Base-by-base conservation (phyloP, 2,113 vertebrate genomes). In the Ophthalmolycus amberensis region DNA sequence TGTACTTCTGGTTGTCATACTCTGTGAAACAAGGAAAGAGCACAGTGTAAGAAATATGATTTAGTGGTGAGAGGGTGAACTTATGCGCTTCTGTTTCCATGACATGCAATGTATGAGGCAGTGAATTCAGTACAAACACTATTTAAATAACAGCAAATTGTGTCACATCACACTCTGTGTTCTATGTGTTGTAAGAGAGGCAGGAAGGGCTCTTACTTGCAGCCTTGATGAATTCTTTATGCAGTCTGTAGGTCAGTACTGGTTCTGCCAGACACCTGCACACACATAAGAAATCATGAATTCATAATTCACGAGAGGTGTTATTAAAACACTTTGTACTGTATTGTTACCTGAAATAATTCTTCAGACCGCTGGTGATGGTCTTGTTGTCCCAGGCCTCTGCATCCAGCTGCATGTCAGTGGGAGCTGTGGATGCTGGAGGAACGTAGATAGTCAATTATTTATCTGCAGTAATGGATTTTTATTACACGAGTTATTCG, bases 351-450 rank as follows among this genome's bases (percentile, higher is more conserved):
- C 98, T 97, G 94, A 99, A 97, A 95, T 99, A 99, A 95, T 98
- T 98, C 95, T 99, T 99, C 8, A 99, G 95, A 34, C 97, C 98
- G 0, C 98, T 99, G 38, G 98, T 99, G 89, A 99, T 97, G 46
- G 98, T 99, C 94, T 99, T 99, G 91, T 98, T 99, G 95, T 99
- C 98, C 98, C 98, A 99, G 58, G 96, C 87, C 71, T 99, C 97
- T 89, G 97, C 93, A 85, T 99, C 97, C 84, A 99, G 97, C 91
- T 97, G 97, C 83, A 97, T 94, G 85, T 99, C 97, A 79, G 96
- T 93, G 79, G 98, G 93, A 46, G 97, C 97, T 85, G 97, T 97
- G 67, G 97, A 94, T 4, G 97, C 98, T 99, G 71, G 59, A 83
- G 89, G 72, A 74, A 25, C 56, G 72, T 1, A 69, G 9, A 58